Conservation (phyloP, 35 echinoderm and acorn worm species). For the Lytechinus variegatus region DNA sequence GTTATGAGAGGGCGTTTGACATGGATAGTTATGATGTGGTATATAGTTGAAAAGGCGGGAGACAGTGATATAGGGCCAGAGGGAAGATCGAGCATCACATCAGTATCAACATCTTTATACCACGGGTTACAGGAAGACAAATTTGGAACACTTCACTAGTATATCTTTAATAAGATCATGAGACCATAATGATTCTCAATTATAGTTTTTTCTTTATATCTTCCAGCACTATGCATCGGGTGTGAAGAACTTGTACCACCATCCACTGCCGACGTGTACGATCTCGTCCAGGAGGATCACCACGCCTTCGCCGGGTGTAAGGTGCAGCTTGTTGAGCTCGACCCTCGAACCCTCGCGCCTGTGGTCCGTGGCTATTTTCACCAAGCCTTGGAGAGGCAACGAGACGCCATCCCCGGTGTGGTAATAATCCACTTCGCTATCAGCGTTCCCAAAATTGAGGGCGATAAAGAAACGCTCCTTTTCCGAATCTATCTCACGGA, state of each 20-base stretch:
- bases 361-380: slow-evolving; percentile 57
- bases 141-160: background rate
- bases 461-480: slow-evolving; percentile 67
- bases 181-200: too few species aligned
- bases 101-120: background rate
- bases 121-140: background rate
- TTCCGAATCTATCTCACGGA: slow-evolving; percentile 60
- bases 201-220: too few species aligned
- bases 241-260: slow-evolving; percentile 61
- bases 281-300: slow-evolving; percentile 69
- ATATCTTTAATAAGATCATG: too few species aligned
- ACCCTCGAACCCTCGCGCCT: slow-evolving; percentile 52
- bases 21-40: background rate
- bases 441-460: slow-evolving; percentile 68
- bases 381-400: slow-evolving; percentile 73
- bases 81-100: background rate
- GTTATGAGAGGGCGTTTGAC: too few species aligned
- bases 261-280: slow-evolving; percentile 51
- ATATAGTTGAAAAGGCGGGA: background rate
- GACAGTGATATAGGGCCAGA: background rate
- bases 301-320: slow-evolving; percentile 73
- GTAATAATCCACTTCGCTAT: slow-evolving; percentile 61
- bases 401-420: background rate
- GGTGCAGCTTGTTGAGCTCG: slow-evolving; percentile 80
- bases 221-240: background rate